These are phyloP conservation scores for Thelaira solivaga DNA, from an alignment of 2,888 invertebrate genomes.

Conservation along the genomic window DNA sequence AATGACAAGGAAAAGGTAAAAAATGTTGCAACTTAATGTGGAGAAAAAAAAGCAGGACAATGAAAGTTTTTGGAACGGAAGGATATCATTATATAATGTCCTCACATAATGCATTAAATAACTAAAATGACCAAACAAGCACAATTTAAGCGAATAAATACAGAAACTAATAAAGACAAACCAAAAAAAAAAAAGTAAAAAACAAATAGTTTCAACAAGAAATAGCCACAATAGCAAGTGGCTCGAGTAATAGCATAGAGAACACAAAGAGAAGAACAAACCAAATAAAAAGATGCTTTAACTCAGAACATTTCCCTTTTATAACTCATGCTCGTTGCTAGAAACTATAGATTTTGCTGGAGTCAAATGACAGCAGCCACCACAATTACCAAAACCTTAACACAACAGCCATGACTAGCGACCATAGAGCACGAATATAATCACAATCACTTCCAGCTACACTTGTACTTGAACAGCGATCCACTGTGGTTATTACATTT, in stretches of 20 bases:
- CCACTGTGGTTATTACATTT: constrained; percentile 57
- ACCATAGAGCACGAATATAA: constrained; percentile 21
- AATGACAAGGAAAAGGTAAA: not conserved
- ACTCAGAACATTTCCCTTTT: constrained; percentile 5
- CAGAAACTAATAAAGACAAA: not conserved
- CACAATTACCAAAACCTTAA: constrained; percentile 58
- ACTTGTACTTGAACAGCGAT: constrained; percentile 39
- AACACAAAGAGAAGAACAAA: constrained; percentile 16
- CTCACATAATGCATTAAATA: constrained; percentile 58
- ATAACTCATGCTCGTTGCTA: not conserved
- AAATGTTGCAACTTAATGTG: not conserved
- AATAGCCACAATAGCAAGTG: constrained; percentile 57
- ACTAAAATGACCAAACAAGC: constrained; percentile 36
- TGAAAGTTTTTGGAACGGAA: constrained; percentile 22
- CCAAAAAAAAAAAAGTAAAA: constrained; percentile 7
- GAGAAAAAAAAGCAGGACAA: not conserved
- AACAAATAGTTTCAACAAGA: constrained; percentile 53
- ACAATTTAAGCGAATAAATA: constrained; percentile 38
- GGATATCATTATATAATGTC: constrained; percentile 54
- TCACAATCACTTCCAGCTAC: constrained; percentile 34
- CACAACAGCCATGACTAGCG: constrained; percentile 9
- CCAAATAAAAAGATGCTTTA: constrained; percentile 38
- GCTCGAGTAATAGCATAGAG: constrained; percentile 15
- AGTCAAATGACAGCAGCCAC: constrained; percentile 39
- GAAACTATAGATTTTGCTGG: constrained; percentile 16